Evolutionary conservation across 2,888 invertebrate species (phyloP).

Genomic region (Branchellion lobata): DNA sequence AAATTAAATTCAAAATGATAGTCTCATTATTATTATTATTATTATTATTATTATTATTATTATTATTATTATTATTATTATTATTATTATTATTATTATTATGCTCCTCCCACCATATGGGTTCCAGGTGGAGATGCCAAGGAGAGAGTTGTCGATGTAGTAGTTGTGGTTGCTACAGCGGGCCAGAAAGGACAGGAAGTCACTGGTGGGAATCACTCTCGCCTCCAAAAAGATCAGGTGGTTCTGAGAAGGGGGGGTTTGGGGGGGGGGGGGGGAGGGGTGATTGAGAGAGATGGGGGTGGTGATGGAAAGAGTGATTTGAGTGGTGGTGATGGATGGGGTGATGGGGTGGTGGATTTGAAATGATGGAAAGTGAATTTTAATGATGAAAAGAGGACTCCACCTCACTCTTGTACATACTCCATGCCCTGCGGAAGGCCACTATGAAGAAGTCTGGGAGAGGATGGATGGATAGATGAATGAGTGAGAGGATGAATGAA

Average conservation of each 20-base stretch:
- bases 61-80: no score
- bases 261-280: no score
- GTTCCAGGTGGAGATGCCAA: slow-evolving; percentile 65
- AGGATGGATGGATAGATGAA: no score
- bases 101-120: slow-evolving; percentile 63
- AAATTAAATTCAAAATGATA: no score
- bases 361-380: no score
- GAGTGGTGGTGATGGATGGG: not conserved
- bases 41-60: no score
- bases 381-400: no score
- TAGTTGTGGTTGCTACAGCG: slow-evolving; percentile 60
- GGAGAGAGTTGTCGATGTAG: slow-evolving; percentile 60
- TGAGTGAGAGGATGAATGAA: no score
- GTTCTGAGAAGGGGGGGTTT: slow-evolving; percentile 55
- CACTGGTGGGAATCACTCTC: slow-evolving; percentile 64
- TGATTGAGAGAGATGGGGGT: no score
- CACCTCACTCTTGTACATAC: slow-evolving; percentile 28
- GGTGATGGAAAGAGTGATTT: no score
- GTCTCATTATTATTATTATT: no score
- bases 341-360: not conserved
- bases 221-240: slow-evolving; percentile 65
- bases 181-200: slow-evolving; percentile 60
- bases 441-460: slow-evolving; percentile 18
- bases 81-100: no score
- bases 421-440: slow-evolving; percentile 34